Conservation (phyloP, 2,113 vertebrate species). For the Festucalex cinctus region DNA sequence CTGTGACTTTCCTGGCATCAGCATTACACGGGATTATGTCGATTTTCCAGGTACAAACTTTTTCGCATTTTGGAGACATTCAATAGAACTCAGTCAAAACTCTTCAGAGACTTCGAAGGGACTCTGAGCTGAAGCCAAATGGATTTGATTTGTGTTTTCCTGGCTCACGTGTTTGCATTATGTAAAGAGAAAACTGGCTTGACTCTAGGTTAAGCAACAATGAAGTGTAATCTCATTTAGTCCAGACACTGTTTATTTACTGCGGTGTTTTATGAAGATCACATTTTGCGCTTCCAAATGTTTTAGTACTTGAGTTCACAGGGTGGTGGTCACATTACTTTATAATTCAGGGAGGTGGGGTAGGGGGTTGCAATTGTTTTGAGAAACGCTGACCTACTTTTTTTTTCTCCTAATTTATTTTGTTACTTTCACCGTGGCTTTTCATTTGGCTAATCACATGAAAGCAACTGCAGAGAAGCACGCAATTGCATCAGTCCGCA, state of each 20-base stretch:
- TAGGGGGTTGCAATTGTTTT: neutral
- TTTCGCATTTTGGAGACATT: neutral
- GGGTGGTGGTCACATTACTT: neutral
- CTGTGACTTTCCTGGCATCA: neutral
- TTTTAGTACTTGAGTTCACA: conserved; percentile 1
- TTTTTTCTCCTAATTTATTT: neutral
- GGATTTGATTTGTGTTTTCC: neutral
- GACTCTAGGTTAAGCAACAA: neutral
- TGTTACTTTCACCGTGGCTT: neutral
- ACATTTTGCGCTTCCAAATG: neutral
- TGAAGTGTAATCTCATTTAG: neutral
- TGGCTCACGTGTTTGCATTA: neutral
- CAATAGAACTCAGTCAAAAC: neutral
- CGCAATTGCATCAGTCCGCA: neutral
- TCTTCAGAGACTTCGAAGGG: neutral
- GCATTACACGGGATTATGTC: neutral
- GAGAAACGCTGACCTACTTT: conserved; percentile 2
- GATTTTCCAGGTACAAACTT: neutral
- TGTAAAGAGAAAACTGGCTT: conserved; percentile 1
- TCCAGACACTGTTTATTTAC: neutral
- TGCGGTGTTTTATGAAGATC: neutral
- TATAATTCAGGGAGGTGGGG: neutral
- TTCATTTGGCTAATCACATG: conserved; percentile 1
- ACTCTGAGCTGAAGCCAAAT: neutral
- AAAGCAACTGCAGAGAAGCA: neutral